phyloP scores from a whole-genome alignment of 2,888 invertebrate species.

The Mythimna loreyi region DNA sequence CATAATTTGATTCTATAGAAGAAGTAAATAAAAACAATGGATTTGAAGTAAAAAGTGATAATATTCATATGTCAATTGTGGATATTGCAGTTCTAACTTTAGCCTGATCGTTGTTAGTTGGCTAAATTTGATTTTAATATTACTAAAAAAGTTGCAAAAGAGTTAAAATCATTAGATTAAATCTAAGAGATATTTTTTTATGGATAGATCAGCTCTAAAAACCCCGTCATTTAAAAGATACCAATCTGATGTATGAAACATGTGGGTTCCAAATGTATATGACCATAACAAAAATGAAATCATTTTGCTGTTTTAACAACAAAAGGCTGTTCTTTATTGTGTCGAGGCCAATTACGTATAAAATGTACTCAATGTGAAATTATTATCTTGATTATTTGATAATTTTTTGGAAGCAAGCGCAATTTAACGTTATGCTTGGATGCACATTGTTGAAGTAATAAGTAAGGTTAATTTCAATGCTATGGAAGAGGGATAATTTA shows the following conservation, averaged over 20 bases:
- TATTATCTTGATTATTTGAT: conserved; percentile 43
- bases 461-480: not conserved
- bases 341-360: conserved; percentile 64
- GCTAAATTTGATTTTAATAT: not conserved
- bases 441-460: conserved; percentile 14
- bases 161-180: no score
- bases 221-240: conserved; percentile 4
- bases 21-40: not conserved
- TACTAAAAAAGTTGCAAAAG: not conserved
- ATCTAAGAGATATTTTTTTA: no score
- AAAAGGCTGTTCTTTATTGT: conserved; percentile 60
- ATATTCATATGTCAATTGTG: not conserved
- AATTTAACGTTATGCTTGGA: conserved; percentile 43
- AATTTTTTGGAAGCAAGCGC: conserved; percentile 37
- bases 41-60: not conserved
- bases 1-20: not conserved
- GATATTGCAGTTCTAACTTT: not conserved
- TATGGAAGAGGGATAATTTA: not conserved
- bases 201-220: no score
- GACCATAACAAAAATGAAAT: conserved; percentile 51
- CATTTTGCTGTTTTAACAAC: conserved; percentile 52
- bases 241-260: conserved; percentile 32
- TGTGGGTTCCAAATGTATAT: conserved; percentile 38
- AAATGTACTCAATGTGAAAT: conserved; percentile 38
- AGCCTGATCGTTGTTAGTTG: not conserved